These are phyloP conservation scores for Rhabdomys dilectus DNA, from an alignment of 2,113 vertebrate genomes.

Conservation along the genomic window DNA sequence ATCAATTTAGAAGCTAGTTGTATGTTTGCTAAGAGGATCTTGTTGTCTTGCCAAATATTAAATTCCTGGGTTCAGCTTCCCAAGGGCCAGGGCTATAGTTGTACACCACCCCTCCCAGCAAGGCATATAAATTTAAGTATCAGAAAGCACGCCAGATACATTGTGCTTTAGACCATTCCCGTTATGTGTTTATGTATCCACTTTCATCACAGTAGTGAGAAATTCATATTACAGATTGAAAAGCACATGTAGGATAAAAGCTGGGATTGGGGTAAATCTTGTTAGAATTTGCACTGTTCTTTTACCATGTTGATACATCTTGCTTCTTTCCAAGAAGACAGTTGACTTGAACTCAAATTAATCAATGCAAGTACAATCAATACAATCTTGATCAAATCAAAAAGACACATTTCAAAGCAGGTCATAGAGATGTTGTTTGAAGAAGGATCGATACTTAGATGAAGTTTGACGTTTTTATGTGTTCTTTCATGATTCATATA, in stretches of 20 bases:
- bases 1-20: not conserved
- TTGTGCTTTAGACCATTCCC: not conserved
- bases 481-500: not conserved
- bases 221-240: conserved; percentile 28
- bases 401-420: not conserved
- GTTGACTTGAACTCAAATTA: not conserved
- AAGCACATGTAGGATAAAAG: conserved; percentile 44
- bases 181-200: not conserved
- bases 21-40: not conserved
- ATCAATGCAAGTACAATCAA: not conserved
- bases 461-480: not conserved
- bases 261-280: not conserved
- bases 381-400: not conserved
- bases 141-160: not conserved
- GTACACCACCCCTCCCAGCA: not conserved
- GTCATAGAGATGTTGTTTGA: not conserved
- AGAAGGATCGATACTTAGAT: not conserved
- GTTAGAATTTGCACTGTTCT: not conserved
- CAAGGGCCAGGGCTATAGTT: not conserved
- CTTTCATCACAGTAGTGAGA: conserved; percentile 8
- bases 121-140: not conserved
- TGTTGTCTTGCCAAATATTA: not conserved
- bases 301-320: not conserved
- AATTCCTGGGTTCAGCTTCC: not conserved
- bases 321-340: not conserved